Evolutionary conservation across 2,797 vertebrate species (phyloP), one percentile per base, ranked within the genome.

Genomic region (Manis javanica): DNA sequence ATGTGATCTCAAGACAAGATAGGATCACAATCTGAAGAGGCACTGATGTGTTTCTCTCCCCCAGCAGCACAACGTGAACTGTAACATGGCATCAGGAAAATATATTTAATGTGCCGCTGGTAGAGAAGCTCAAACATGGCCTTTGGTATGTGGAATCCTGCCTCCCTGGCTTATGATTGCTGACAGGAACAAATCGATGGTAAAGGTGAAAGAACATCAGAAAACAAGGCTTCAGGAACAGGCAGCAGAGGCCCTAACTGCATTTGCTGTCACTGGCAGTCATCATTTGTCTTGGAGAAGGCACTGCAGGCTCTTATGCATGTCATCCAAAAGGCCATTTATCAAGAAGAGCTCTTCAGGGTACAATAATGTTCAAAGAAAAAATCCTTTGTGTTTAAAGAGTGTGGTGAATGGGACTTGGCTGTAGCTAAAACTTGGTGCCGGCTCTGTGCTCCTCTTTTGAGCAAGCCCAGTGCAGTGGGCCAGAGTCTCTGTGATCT

Each of bases 1-100:
- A 95, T 79, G 61, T 86, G 93, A 81, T 97, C 92, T 97, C 90
- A 0, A 42, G 95, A 97, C 77, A 95, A 98, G 97, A 97, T 90
- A 96, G 87, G 78, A 95, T 78, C 53, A 15, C 83, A 69, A 91
- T 88, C 91, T 93, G 97, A 97, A 95, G 89, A 69, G 39, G 90
- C 86, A 49, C 87, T 53, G 57, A 71, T 83, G 89, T 26, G 26
- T 72, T 51, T 61, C 63, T n/a, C 42, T 78, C 34, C 64, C 63
- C 26, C 34, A 34, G 69, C 18, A 39, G 82, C 37, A 21, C 53
- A 71, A n/a, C 14, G 5, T 34, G 55, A 49, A 74, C 94, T 39
- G 90, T 63, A 86, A 46, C 13, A 8, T 49, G 14, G 86, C 86
- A 59, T 94, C 92, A 42, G 95, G 92, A 95, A 68, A 84, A 89